A percentile compares a stretch with the other conserved stretches of the same genome.
phyloP scores from a whole-genome alignment of 2,888 invertebrate genomes.

The Pterobdella sp. region DNA sequence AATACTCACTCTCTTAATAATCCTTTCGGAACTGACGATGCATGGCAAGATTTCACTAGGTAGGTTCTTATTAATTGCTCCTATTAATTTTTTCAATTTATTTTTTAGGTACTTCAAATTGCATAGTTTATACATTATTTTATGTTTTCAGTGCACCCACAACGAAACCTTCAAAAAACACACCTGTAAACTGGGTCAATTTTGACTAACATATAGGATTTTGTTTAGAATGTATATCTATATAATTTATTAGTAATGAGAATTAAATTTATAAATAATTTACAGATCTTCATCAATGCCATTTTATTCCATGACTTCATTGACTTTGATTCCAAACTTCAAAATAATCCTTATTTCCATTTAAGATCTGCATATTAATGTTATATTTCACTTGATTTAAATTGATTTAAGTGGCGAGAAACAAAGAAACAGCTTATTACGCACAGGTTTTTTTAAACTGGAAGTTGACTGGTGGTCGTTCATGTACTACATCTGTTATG shows the following conservation, averaged over 20 bases:
- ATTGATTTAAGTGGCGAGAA: too few species aligned
- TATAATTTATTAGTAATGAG: too few species aligned
- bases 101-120: background rate
- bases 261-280: too few species aligned
- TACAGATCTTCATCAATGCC: too few species aligned
- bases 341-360: background rate
- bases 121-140: background rate
- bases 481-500: too few species aligned
- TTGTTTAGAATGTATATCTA: too few species aligned
- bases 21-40: constrained; percentile 35
- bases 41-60: constrained; percentile 45
- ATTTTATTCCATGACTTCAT: background rate
- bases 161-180: background rate
- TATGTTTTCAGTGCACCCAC: constrained; percentile 28
- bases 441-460: too few species aligned
- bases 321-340: background rate
- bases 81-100: constrained; percentile 4
- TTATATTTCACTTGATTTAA: too few species aligned
- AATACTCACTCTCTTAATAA: constrained; percentile 28
- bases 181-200: constrained; percentile 29
- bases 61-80: background rate
- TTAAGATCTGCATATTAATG: background rate
- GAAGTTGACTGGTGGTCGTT: too few species aligned
- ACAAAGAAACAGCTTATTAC: too few species aligned
- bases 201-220: constrained; percentile 27